These are phyloP conservation scores for Melierax canorus DNA, from an alignment of 2,113 vertebrate species.

Conservation along the genomic window DNA sequence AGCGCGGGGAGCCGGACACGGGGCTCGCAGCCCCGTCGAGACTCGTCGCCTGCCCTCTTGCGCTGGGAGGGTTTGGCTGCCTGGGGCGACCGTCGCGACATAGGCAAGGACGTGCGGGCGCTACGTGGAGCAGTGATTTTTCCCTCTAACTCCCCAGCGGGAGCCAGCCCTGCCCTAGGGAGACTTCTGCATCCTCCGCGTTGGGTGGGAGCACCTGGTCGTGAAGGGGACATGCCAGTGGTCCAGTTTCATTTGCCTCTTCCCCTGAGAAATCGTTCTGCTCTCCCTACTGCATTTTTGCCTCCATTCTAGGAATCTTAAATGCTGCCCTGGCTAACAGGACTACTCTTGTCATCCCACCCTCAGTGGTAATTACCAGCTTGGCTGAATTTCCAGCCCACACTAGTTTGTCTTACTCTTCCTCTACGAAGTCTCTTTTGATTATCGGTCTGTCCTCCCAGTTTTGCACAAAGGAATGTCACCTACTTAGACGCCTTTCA, in stretches of 20 bases:
- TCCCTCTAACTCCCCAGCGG: not conserved
- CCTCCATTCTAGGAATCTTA: not conserved
- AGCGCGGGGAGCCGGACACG: not conserved
- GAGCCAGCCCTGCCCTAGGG: not conserved
- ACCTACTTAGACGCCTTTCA: not conserved
- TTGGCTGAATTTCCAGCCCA: not conserved
- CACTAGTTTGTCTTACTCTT: not conserved
- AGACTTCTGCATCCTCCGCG: not conserved
- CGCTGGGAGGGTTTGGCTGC: not conserved
- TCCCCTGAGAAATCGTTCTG: not conserved
- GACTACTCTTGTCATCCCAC: not conserved
- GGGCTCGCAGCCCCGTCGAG: not conserved
- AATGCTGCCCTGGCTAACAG: not conserved
- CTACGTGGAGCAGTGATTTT: rapidly evolving
- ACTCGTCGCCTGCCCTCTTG: not conserved
- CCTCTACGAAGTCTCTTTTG: not conserved
- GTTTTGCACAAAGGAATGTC: not conserved
- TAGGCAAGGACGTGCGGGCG: rapidly evolving
- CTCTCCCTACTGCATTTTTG: not conserved
- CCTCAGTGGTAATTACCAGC: no score
- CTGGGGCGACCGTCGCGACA: no score
- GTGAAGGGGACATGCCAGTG: no score
- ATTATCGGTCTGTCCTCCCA: not conserved
- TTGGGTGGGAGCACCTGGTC: not conserved
- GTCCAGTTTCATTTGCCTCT: no score